Evolutionary conservation across 2,888 invertebrate species (phyloP).

Genomic region (Crioceris asparagi): DNA sequence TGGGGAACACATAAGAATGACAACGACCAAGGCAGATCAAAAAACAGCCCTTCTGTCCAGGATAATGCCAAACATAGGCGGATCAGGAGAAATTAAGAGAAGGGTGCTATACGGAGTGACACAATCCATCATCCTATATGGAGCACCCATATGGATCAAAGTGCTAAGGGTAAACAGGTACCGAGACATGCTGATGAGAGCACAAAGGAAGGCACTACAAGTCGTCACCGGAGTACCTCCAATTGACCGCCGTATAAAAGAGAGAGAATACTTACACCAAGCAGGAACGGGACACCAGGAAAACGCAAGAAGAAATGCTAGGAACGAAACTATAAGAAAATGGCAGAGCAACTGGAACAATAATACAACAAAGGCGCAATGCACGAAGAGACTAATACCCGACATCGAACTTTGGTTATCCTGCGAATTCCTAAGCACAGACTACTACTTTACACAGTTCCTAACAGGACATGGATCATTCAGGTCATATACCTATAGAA

Average conservation of each 20-base stretch:
- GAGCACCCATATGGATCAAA: constrained; percentile 2
- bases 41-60: background rate
- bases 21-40: background rate
- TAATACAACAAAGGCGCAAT: too few relatives aligned
- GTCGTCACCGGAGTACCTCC: constrained; percentile 1
- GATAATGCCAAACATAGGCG: constrained; percentile 1
- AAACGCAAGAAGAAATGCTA: too few relatives aligned
- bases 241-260: background rate
- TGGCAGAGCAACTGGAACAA: too few relatives aligned
- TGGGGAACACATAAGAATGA: too few relatives aligned
- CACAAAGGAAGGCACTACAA: constrained; percentile 1
- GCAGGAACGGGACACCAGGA: too few relatives aligned
- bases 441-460: constrained; percentile 9
- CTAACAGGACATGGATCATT: constrained; percentile 10
- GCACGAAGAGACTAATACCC: constrained; percentile 6
- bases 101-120: background rate
- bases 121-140: constrained; percentile 2
- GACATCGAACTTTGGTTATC: constrained; percentile 6
- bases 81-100: background rate
- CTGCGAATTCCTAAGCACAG: constrained; percentile 3
- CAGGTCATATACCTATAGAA: background rate
- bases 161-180: background rate
- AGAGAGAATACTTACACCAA: too few relatives aligned
- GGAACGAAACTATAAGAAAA: background rate
- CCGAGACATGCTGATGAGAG: background rate